Evolutionary conservation across 1,140 invertebrate genomes (phyloP).

Genomic region (Pentalonia nigronervosa): DNA sequence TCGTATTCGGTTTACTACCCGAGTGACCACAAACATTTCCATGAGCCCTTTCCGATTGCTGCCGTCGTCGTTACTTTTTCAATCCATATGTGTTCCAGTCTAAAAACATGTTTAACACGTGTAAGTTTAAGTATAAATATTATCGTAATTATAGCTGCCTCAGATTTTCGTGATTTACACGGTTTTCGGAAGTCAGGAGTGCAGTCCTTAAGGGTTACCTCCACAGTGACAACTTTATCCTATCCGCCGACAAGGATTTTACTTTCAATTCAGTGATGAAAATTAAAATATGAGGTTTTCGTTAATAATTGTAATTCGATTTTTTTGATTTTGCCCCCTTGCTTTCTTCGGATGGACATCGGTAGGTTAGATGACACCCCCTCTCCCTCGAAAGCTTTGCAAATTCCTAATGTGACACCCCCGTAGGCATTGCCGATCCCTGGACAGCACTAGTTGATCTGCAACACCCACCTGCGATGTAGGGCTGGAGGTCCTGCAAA

Average conservation of each 20-base stretch:
- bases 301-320: background rate
- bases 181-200: no score
- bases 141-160: background rate
- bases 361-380: background rate
- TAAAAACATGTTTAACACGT: background rate
- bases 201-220: no score
- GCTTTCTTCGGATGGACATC: background rate
- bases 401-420: no score
- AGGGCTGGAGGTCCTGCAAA: slow-evolving; percentile 70
- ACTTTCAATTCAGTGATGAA: background rate
- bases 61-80: background rate
- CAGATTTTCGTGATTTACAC: no score
- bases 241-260: background rate
- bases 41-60: background rate
- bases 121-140: background rate
- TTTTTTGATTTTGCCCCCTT: background rate
- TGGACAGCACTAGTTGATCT: background rate
- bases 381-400: no score
- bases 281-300: no score
- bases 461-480: slow-evolving; percentile 66
- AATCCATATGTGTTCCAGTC: slow-evolving; percentile 46
- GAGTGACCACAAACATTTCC: background rate
- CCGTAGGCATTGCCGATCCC: background rate
- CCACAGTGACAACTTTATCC: no score
- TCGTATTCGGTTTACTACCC: background rate